Evolutionary conservation across 2,888 invertebrate species (phyloP), one percentile per base, ranked within the genome.

Genomic region (Allygus modestus): DNA sequence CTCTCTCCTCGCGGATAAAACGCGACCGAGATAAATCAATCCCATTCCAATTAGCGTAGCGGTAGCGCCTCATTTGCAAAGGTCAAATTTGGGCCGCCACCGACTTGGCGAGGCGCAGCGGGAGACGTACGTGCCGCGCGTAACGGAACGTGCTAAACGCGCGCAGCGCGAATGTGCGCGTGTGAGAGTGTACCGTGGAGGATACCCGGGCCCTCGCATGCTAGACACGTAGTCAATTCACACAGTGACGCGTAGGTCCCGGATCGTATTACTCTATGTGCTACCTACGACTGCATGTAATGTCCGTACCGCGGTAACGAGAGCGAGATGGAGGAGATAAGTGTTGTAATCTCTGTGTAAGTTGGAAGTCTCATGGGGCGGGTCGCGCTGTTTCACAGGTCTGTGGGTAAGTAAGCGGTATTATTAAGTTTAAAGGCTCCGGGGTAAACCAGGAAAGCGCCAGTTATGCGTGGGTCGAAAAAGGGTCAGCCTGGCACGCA

Each of bases 201-300:
- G 15, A 61, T 23, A 12, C 26, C 11, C 26, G 23, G 4, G n/a
- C 23, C 5, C 71, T 9, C 7, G 69, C 51, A 77, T 77, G 43
- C 77, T 17, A 51, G 5, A 23, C 77, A 77, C 77, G 77, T 77
- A 43, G 46, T 20, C 77, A 77, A 1, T 77, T 51, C 77, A 77
- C 77, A 77, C 77, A 51, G n/a, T n/a, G 2, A 54, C 12, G 69
- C 2, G 37, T 46, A 4, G 46, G 1, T 23, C n/a, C n/a, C 15
- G 77, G 51, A 23, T 73, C 1, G 43, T 28, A 28, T 77, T 26
- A 77, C 77, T 41, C 73, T 73, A n/a, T 69, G 37, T n/a, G 65
- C 65, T 15, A 65, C 65, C 58, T 58, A 20, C 15, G n/a, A 51
- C 51, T 4, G n/a, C n/a, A n/a, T n/a, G 37, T 37, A 4, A n/a